Evolutionary conservation across 1,140 invertebrate species (phyloP).

Genomic region (Drosophila orosa): DNA sequence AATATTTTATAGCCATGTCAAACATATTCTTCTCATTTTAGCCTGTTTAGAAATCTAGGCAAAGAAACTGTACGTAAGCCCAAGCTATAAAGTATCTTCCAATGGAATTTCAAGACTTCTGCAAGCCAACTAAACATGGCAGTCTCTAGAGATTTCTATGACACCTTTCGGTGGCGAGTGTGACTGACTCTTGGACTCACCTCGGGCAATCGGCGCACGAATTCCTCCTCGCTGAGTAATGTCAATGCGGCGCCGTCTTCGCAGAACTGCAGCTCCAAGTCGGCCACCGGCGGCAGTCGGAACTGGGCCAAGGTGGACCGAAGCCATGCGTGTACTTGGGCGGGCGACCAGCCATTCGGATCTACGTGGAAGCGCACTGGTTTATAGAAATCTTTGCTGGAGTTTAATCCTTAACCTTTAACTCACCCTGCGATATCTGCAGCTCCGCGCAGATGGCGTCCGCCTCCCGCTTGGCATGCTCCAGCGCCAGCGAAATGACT

Average conservation of each 20-base stretch:
- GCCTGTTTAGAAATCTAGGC: too few species aligned
- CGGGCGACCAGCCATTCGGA: constrained; percentile 92
- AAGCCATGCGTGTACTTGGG: constrained; percentile 94
- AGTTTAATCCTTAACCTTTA: neutral
- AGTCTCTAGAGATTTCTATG: constrained; percentile 26
- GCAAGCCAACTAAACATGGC: constrained; percentile 8
- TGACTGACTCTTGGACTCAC: constrained; percentile 85
- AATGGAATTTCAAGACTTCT: constrained; percentile 20
- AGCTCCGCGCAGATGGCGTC: constrained; percentile 92
- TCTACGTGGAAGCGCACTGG: constrained; percentile 86
- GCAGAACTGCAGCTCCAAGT: constrained; percentile 88
- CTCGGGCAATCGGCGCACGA: constrained; percentile 91
- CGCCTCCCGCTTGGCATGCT: constrained; percentile 93
- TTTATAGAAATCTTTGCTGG: neutral
- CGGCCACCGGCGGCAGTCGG: constrained; percentile 88
- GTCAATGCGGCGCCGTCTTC: constrained; percentile 90
- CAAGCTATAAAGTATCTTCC: neutral
- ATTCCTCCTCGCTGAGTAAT: constrained; percentile 92
- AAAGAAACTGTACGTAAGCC: neutral
- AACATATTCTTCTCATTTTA: neutral
- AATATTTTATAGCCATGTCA: neutral
- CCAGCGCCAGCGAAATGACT: constrained; percentile 92
- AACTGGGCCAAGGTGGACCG: constrained; percentile 93
- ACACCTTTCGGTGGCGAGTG: constrained; percentile 1
- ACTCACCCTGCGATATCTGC: constrained; percentile 93